These are phyloP conservation scores for Antedon mediterranea DNA, from an alignment of 53 echinoderm and acorn worm species.

Conservation along the genomic window DNA sequence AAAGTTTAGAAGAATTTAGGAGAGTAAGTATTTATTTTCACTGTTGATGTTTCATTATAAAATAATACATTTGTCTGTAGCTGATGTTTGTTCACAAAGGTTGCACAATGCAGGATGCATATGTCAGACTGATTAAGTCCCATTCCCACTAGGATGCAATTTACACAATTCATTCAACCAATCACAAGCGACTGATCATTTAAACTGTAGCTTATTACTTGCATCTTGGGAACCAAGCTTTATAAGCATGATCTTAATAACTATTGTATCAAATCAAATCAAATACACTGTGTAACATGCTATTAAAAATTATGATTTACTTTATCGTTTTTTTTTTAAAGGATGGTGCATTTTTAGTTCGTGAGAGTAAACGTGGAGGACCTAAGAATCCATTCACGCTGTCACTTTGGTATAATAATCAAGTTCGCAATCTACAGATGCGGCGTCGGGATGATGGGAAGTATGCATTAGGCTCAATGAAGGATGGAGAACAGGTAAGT, in stretches of 20 bases:
- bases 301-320: background rate
- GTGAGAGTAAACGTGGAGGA: slow-evolving; percentile 33
- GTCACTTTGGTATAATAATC: slow-evolving; percentile 53
- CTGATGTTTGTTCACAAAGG: too few relatives aligned
- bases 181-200: too few relatives aligned
- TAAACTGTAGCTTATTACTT: background rate
- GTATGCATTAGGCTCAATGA: slow-evolving; percentile 58
- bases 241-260: background rate
- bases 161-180: too few relatives aligned
- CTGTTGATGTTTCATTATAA: too few relatives aligned
- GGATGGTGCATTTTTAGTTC: slow-evolving; percentile 87
- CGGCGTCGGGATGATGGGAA: slow-evolving; percentile 44
- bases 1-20: slow-evolving; percentile 23
- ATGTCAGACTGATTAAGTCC: too few relatives aligned
- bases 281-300: background rate
- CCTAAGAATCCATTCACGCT: slow-evolving; percentile 43
- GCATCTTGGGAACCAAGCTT: background rate
- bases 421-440: slow-evolving; percentile 56
- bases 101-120: too few relatives aligned
- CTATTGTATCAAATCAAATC: too few relatives aligned
- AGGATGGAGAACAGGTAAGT: slow-evolving; percentile 73
- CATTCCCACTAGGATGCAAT: too few relatives aligned
- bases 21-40: slow-evolving; percentile 43
- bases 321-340: slow-evolving; percentile 13
- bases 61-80: too few relatives aligned